Evolutionary conservation across 2,888 invertebrate species (phyloP).

Genomic region (Mylabris sibirica): DNA sequence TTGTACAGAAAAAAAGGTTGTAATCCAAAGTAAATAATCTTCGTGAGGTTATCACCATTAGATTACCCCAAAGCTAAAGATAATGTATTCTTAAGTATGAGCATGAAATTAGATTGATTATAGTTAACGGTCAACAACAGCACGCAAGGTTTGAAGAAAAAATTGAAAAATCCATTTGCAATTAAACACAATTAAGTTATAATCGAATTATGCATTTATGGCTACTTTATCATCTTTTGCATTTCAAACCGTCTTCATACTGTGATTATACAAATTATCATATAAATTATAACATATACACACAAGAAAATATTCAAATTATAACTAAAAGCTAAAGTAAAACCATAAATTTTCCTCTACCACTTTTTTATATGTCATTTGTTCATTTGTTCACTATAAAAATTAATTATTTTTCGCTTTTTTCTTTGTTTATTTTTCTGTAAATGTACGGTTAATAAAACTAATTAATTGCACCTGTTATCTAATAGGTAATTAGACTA

Average conservation of each 20-base stretch:
- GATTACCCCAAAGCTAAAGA: too few relatives aligned
- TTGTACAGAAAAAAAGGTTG: background rate
- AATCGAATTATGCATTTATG: background rate
- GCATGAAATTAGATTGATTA: background rate
- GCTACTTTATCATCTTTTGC: background rate
- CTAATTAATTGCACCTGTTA: background rate
- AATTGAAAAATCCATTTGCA: background rate
- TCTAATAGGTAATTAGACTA: background rate
- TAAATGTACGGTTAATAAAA: background rate
- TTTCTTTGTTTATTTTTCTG: background rate
- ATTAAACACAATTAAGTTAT: background rate
- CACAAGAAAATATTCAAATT: slow-evolving; percentile 2
- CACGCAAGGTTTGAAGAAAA: background rate
- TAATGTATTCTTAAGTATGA: background rate
- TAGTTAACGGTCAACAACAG: background rate
- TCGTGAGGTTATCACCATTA: background rate
- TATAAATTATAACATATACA: slow-evolving; percentile 4
- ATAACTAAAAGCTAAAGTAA: background rate
- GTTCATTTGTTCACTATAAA: background rate
- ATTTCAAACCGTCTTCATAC: background rate
- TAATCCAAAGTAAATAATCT: background rate
- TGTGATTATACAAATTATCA: background rate
- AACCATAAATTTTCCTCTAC: background rate
- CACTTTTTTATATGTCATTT: background rate
- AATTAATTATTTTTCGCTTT: background rate